Evolutionary conservation across 2,888 invertebrate genomes (phyloP), one percentile per base, ranked within the genome.

Genomic region (Dolichomitus sp.): DNA sequence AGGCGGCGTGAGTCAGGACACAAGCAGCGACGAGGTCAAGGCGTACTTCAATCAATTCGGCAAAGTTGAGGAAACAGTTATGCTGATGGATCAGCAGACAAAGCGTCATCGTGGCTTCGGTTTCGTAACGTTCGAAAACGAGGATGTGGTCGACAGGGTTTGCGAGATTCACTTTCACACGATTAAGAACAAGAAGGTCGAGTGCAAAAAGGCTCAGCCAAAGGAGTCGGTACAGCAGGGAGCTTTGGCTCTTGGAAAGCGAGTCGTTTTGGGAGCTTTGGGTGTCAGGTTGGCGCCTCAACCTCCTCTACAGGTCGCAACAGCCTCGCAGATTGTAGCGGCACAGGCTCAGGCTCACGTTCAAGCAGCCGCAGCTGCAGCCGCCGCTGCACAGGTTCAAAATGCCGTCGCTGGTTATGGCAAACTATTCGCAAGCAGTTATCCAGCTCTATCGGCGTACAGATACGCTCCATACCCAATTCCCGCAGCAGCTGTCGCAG

Each of bases 21-120:
- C 98, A 1, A 97, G 97, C 40, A 97, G 97, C 73, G 98, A 98
- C 78, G 98, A 98, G 94, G 98, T 98, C 7, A 97, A 98, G 93
- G 97, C 97, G 48, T 98, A 98, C 94, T 98, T 98, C 95, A 96
- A 96, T 86, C 98, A 98, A 94, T 98, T 98, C 93, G 98, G 98
- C 19, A 97, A 97, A 91, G 98, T 98, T 23, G 98, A 98, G 92
- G 98, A 98, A 94, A 97, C 98, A 37, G 98, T 98, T 19, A 98
- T 98, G 98, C 95, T 98, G 88, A 98, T 98, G 98, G 98, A 98
- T 93, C 98, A 98, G 94, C 98, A 98, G 94, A 98, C 98, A 40
- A 98, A 98, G 92, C 96, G 98, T 78, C 98, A 98, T 93, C 95
- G 98, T 74, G 98, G 98, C 84, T 98, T 98, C 93, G 98, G 98